These are phyloP conservation scores for Aspidiotus destructor DNA, from an alignment of 2,888 invertebrate species.

Conservation along the genomic window DNA sequence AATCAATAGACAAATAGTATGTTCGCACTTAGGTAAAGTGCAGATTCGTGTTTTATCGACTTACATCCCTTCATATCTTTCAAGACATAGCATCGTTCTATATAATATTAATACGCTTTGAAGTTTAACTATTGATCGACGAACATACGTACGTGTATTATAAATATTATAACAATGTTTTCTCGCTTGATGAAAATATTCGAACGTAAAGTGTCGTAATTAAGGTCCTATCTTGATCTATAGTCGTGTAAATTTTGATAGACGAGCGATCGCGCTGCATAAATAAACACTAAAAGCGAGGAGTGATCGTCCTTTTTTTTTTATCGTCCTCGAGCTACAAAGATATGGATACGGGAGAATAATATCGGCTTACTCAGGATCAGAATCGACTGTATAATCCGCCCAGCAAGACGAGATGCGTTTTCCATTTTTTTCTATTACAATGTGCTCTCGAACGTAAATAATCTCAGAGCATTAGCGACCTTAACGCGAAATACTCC, in stretches of 20 bases:
- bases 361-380: not conserved
- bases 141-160: not conserved
- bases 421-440: not conserved
- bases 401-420: not conserved
- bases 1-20: constrained; percentile 32
- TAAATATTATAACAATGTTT: too few relatives aligned
- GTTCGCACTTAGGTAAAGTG: constrained; percentile 33
- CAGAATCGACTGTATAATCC: not conserved
- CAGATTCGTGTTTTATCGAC: constrained; percentile 32
- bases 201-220: constrained; percentile 2
- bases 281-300: not conserved
- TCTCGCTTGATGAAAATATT: not conserved
- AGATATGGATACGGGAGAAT: not conserved
- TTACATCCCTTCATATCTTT: constrained; percentile 32
- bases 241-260: not conserved
- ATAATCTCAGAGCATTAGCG: not conserved
- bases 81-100: constrained; percentile 24
- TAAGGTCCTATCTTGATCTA: not conserved
- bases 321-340: not conserved
- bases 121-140: constrained; percentile 2
- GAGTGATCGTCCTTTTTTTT: not conserved
- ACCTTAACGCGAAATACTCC: too few relatives aligned
- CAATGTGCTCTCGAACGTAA: not conserved
- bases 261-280: not conserved
- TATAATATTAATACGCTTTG: constrained; percentile 7